These are phyloP conservation scores for Oncopeltus fasciatus DNA, from an alignment of 1,140 invertebrate genomes.

Conservation along the genomic window DNA sequence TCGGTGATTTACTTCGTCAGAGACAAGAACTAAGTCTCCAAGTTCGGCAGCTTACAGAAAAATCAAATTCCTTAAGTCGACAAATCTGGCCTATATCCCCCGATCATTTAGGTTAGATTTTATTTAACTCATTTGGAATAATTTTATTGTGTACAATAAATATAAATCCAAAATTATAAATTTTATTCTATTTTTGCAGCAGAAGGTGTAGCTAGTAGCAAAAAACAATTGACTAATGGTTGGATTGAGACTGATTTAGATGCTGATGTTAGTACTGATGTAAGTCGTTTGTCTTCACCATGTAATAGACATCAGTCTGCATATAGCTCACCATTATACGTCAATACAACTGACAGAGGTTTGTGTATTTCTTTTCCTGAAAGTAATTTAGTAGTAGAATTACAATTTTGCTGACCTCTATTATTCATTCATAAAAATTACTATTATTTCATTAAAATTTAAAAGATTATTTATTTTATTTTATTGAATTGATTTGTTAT, in stretches of 20 bases:
- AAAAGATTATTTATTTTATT: too few species aligned
- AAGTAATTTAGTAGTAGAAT: neutral
- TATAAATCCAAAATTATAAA: too few species aligned
- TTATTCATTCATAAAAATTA: neutral
- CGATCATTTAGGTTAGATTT: conserved; percentile 27
- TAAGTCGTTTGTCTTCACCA: conserved; percentile 32
- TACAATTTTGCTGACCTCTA: neutral
- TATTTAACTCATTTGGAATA: neutral
- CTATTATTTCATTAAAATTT: too few species aligned
- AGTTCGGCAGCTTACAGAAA: conserved; percentile 63
- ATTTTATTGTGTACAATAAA: neutral
- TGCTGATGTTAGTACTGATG: conserved; percentile 50
- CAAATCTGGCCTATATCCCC: conserved; percentile 36
- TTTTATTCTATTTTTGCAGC: neutral
- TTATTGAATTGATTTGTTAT: too few species aligned
- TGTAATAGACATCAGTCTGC: conserved; percentile 17
- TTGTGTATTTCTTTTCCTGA: neutral
- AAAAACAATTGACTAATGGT: conserved; percentile 27
- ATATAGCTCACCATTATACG: conserved; percentile 29
- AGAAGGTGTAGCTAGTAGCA: conserved; percentile 8
- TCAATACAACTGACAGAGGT: conserved; percentile 29
- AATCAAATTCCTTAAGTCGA: conserved; percentile 42
- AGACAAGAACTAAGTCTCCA: conserved; percentile 62
- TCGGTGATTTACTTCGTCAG: conserved; percentile 68
- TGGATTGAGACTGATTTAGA: conserved; percentile 87